Evolutionary conservation across 2,797 vertebrate genomes (phyloP).

Genomic region (Microtus californicus): DNA sequence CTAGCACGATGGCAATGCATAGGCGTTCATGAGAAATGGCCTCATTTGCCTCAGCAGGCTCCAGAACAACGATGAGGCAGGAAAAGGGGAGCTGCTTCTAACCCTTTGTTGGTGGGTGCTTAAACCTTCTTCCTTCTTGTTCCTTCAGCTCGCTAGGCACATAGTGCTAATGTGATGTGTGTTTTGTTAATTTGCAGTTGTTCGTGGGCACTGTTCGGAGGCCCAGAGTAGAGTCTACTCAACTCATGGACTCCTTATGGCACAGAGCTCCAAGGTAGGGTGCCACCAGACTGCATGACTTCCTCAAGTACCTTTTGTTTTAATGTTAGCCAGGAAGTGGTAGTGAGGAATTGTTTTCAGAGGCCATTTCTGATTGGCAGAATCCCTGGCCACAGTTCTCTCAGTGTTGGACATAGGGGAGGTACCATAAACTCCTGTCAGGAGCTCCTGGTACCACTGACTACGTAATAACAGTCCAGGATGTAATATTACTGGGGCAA

Average conservation of each 20-base stretch:
- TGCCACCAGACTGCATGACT: background rate
- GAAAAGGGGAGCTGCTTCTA: conserved; percentile 37
- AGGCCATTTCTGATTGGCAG: background rate
- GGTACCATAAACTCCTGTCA: conserved; percentile 14
- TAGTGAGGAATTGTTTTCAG: background rate
- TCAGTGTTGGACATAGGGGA: background rate
- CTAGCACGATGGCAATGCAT: background rate
- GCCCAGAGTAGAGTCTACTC: conserved; percentile 10
- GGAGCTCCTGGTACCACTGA: background rate
- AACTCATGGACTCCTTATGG: background rate
- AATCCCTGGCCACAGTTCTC: background rate
- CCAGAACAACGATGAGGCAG: background rate
- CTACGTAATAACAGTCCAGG: background rate
- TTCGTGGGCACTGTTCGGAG: conserved; percentile 34
- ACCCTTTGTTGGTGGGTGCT: background rate
- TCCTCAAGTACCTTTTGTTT: background rate
- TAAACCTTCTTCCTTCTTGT: background rate
- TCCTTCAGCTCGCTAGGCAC: background rate
- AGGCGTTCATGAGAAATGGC: background rate
- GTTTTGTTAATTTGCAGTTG: conserved; percentile 9
- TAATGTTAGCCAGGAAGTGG: background rate
- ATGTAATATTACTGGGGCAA: conserved; percentile 34
- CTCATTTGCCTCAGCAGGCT: conserved; percentile 17
- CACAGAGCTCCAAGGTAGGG: background rate
- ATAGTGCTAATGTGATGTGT: background rate